Conservation (phyloP, 1,140 invertebrate species). For the Hestina assimilis region DNA sequence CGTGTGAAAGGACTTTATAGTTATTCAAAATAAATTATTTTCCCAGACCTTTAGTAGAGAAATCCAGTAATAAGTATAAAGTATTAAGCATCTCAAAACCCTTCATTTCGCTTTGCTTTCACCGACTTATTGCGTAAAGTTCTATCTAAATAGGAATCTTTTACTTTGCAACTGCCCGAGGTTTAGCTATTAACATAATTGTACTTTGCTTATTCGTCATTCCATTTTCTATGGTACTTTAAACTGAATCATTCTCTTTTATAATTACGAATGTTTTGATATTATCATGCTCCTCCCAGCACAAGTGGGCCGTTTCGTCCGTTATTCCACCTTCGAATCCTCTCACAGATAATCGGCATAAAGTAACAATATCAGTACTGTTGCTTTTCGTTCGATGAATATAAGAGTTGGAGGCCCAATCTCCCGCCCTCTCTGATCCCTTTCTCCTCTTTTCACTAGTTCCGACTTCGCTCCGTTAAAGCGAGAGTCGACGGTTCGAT, state of each 20-base stretch:
- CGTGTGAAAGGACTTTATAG: slow-evolving; percentile 27
- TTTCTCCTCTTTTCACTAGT: too few relatives aligned
- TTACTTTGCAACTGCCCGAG: slow-evolving; percentile 16
- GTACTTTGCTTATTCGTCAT: slow-evolving; percentile 16
- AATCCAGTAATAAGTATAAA: slow-evolving; percentile 47
- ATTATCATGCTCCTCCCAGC: too few relatives aligned
- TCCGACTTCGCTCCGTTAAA: too few relatives aligned
- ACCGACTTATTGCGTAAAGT: slow-evolving; percentile 43
- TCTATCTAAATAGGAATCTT: slow-evolving; percentile 40
- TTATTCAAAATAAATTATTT: slow-evolving; percentile 32
- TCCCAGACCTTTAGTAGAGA: slow-evolving; percentile 42
- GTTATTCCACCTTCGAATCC: too few relatives aligned
- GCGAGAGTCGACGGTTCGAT: too few relatives aligned
- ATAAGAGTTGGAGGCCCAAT: too few relatives aligned
- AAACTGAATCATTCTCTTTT: slow-evolving; percentile 3
- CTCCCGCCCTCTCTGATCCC: too few relatives aligned
- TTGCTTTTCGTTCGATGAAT: too few relatives aligned
- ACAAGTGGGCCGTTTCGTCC: too few relatives aligned
- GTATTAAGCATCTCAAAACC: slow-evolving; percentile 44
- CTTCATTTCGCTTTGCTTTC: slow-evolving; percentile 50
- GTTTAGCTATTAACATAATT: slow-evolving; percentile 21
- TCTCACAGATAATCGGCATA: too few relatives aligned
- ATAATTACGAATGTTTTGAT: not conserved
- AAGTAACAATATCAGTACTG: too few relatives aligned
- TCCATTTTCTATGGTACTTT: slow-evolving; percentile 13